These are phyloP conservation scores for Pseudopipra pipra DNA, from an alignment of 2,113 vertebrate species.

Conservation along the genomic window DNA sequence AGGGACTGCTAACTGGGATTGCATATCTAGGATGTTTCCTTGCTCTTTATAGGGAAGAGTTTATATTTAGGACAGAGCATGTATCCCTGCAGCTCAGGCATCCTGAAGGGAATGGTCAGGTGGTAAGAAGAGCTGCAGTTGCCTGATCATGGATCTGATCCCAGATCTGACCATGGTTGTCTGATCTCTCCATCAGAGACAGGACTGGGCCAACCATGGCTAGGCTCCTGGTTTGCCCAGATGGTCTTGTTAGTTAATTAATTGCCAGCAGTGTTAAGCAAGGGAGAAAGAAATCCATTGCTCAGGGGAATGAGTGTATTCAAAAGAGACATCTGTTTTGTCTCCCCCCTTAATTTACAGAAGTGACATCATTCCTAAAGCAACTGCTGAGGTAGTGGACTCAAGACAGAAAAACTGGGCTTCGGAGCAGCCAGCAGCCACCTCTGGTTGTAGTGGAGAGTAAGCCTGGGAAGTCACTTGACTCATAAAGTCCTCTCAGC, in stretches of 20 bases:
- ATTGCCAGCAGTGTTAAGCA: neutral
- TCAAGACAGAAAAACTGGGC: neutral
- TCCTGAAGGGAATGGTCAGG: neutral
- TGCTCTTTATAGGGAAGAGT: neutral
- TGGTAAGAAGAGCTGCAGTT: neutral
- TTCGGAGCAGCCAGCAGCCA: neutral
- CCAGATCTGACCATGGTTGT: neutral
- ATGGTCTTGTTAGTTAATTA: neutral
- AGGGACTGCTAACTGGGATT: neutral
- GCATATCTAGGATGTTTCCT: neutral
- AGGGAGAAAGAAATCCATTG: neutral
- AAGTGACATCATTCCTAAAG: neutral
- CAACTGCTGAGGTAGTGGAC: neutral
- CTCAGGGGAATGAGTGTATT: neutral
- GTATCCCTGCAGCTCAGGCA: neutral
- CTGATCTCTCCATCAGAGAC: neutral
- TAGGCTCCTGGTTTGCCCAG: neutral
- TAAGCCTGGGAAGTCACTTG: neutral
- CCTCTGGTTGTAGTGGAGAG: neutral
- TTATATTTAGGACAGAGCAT: slow-evolving; percentile 14
- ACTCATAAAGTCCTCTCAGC: neutral
- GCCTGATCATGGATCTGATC: neutral
- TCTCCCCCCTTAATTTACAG: neutral
- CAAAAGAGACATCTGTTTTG: neutral
- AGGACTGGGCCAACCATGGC: neutral